Conservation (phyloP, 2,113 vertebrate species). For the Lipophrys pholis region DNA sequence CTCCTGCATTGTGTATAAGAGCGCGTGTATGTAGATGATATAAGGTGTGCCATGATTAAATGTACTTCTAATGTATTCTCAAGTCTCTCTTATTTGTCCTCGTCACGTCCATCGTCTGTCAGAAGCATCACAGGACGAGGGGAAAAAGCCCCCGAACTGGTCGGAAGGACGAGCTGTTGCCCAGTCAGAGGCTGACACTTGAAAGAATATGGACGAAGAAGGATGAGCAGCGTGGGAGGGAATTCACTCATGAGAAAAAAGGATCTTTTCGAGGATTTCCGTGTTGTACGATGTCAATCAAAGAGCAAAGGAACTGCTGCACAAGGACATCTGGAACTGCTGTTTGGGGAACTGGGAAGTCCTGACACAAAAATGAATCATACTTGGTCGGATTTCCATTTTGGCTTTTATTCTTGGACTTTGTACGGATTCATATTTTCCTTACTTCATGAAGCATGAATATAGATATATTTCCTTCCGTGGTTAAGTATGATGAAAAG, state of each 20-base stretch:
- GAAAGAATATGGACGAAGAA: not conserved
- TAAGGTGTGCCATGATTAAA: slow-evolving; percentile 17
- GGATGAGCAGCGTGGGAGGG: too few species aligned
- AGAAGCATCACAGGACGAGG: not conserved
- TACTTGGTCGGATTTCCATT: too few species aligned
- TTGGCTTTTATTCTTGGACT: not conserved
- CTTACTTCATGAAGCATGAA: not conserved
- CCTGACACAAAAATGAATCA: too few species aligned
- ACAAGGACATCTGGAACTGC: not conserved
- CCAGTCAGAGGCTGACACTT: not conserved
- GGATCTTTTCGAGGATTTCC: not conserved
- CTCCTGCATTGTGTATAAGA: slow-evolving; percentile 23
- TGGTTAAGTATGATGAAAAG: not conserved
- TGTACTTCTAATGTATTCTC: slow-evolving; percentile 5
- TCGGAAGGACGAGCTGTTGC: not conserved
- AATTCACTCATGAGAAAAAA: not conserved
- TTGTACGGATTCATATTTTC: not conserved
- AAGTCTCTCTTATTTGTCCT: not conserved
- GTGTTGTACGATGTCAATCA: not conserved
- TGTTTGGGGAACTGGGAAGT: not conserved
- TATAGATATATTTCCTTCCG: not conserved
- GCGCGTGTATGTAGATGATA: slow-evolving; percentile 12
- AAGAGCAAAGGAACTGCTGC: not conserved
- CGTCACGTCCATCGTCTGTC: not conserved
- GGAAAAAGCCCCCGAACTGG: slow-evolving; percentile 7